A percentile compares a stretch with the other conserved stretches of the same genome.
phyloP scores from a whole-genome alignment of 2,113 vertebrate genomes.

The Origma solitaria region DNA sequence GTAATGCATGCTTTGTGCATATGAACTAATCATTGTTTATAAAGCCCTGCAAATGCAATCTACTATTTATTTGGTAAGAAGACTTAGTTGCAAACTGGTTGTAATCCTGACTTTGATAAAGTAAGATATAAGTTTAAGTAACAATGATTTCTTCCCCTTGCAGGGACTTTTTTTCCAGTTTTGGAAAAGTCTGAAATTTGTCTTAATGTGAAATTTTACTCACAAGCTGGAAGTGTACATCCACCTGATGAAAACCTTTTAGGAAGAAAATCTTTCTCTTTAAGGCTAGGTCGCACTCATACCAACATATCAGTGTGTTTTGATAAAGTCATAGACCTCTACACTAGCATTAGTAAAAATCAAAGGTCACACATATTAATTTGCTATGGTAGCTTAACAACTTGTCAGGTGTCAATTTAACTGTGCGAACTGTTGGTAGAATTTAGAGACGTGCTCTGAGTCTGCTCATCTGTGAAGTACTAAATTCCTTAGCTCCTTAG shows the following conservation, averaged over 20 bases:
- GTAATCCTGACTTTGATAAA: background rate
- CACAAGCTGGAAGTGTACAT: background rate
- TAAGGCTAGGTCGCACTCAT: background rate
- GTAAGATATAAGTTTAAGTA: background rate
- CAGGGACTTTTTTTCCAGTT: background rate
- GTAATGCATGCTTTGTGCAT: background rate
- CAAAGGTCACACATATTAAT: background rate
- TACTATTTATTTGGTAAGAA: background rate
- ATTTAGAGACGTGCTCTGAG: background rate
- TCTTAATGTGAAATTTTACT: background rate
- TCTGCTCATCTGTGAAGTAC: background rate
- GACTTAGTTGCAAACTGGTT: background rate
- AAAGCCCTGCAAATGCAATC: background rate
- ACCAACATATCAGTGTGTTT: background rate
- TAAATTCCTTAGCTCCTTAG: background rate
- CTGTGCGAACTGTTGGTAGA: background rate
- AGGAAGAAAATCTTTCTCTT: background rate
- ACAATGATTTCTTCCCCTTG: background rate
- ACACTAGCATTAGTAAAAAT: background rate
- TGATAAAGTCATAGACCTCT: background rate
- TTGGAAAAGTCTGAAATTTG: background rate
- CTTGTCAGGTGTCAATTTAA: background rate
- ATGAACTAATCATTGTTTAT: background rate
- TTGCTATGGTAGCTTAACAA: background rate
- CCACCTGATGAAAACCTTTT: background rate